Evolutionary conservation across 2,113 vertebrate species (phyloP).

Genomic region (Catharus bicknelli): DNA sequence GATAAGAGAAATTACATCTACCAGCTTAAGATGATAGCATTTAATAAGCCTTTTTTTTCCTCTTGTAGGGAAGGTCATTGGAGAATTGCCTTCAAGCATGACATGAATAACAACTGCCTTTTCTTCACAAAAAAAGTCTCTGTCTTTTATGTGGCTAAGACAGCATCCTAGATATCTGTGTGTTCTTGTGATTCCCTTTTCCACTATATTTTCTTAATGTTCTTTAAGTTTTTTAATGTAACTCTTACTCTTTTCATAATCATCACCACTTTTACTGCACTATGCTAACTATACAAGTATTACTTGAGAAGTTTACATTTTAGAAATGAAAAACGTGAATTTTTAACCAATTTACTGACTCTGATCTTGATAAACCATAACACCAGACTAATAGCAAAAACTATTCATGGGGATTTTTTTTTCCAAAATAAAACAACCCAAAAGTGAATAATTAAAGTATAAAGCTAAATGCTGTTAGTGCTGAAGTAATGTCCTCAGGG

Average conservation of each 20-base stretch:
- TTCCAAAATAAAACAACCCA: neutral
- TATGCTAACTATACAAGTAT: neutral
- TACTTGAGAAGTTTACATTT: constrained; percentile 63
- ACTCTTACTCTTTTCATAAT: constrained; percentile 15
- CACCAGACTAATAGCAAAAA: neutral
- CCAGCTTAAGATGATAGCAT: neutral
- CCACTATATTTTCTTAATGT: constrained; percentile 16
- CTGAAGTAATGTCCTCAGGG: neutral
- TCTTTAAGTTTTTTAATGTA: constrained; percentile 25
- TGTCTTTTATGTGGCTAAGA: constrained; percentile 44
- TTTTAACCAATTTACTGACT: constrained; percentile 20
- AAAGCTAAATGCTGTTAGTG: neutral
- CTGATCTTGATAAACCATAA: neutral
- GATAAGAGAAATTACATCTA: neutral
- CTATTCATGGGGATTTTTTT: neutral
- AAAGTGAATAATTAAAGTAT: neutral
- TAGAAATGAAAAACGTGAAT: constrained; percentile 16
- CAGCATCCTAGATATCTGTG: constrained; percentile 37
- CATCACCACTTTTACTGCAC: neutral
- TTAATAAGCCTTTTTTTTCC: neutral
- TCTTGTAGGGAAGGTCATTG: constrained; percentile 44
- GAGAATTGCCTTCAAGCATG: constrained; percentile 59
- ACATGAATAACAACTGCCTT: constrained; percentile 57
- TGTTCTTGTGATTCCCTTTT: constrained; percentile 5
- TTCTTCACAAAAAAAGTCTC: constrained; percentile 58